Evolutionary conservation across 2,888 invertebrate genomes (phyloP), one percentile per base, ranked within the genome.

Genomic region (Pseudococcus longispinus): DNA sequence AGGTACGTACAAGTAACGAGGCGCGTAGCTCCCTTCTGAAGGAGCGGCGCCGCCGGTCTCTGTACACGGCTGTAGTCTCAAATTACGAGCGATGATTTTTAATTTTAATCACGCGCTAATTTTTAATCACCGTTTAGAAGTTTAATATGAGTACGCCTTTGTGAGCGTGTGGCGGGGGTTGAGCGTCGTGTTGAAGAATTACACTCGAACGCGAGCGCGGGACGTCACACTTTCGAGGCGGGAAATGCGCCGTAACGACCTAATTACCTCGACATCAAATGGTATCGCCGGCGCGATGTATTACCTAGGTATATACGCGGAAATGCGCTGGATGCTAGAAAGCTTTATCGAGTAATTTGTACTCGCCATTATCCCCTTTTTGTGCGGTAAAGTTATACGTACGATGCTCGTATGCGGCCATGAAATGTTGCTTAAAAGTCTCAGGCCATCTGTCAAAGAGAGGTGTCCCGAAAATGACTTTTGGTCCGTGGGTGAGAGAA

Each of bases 71-170:
- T 60, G 23, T 23, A 60, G 60, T 60, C 23, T 60, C 70, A 70
- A 70, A 70, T 70, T 70, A 70, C 70, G 15, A 29, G 29, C 15
- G 32, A 70, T 70, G 18, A 70, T 70, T 70, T 70, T 70, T 70
- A 70, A 70, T 70, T 70, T 70, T 70, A 70, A 70, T 70, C 70
- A 70, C 70, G 70, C 70, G 29, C 70, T 70, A 70, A 70, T 70
- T 70, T 70, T 70, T 70, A 70, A 70, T 70, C 70, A 29, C 70
- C 70, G 60, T 60, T 60, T 60, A 60, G 60, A 60, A 60, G 60
- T 60, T 60, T 32, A 18, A 29, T 70, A 29, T 18, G 29, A 26
- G 29, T 26, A 13, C 29, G 70, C 5, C 18, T 29, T 18, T 11
- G 20, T 20, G 60, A n/a, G 9, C 26, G 65, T 26, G n/a, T 15